phyloP scores from a whole-genome alignment of 2,113 vertebrate species.

The Pseudopodoces humilis region DNA sequence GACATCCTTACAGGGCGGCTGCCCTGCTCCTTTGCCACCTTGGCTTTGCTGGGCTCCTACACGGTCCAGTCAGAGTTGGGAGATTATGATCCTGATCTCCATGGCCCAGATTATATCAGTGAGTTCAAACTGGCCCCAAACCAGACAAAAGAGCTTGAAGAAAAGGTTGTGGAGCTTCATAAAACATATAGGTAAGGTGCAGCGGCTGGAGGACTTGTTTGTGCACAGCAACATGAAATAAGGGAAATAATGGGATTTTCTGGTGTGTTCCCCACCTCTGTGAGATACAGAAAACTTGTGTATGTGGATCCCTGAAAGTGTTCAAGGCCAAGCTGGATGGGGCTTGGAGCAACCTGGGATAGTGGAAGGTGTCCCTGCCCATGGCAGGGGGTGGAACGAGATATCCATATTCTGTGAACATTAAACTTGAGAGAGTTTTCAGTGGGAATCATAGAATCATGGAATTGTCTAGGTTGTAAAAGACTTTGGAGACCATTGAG shows the following conservation, averaged over 20 bases:
- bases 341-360: neutral
- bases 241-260: neutral
- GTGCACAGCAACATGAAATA: neutral
- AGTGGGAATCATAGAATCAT: neutral
- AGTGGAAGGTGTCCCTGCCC: neutral
- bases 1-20: conserved; percentile 89
- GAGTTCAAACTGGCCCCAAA: conserved; percentile 91
- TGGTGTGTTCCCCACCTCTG: neutral
- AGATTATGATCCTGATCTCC: conserved; percentile 91
- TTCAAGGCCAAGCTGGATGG: neutral
- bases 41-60: conserved; percentile 93
- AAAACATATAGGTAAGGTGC: conserved; percentile 86
- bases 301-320: neutral
- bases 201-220: rapidly evolving
- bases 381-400: rapidly evolving
- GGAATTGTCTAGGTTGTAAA: neutral
- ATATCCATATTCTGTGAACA: neutral
- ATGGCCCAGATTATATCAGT: conserved; percentile 83
- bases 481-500: neutral
- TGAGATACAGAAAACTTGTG: neutral
- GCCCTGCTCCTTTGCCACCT: conserved; percentile 95
- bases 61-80: conserved; percentile 95
- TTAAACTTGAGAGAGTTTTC: neutral
- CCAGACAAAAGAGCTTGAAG: conserved; percentile 94
- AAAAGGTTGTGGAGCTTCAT: conserved; percentile 95